phyloP scores from a whole-genome alignment of 2,888 invertebrate genomes.

The Eupithecia tripunctaria region DNA sequence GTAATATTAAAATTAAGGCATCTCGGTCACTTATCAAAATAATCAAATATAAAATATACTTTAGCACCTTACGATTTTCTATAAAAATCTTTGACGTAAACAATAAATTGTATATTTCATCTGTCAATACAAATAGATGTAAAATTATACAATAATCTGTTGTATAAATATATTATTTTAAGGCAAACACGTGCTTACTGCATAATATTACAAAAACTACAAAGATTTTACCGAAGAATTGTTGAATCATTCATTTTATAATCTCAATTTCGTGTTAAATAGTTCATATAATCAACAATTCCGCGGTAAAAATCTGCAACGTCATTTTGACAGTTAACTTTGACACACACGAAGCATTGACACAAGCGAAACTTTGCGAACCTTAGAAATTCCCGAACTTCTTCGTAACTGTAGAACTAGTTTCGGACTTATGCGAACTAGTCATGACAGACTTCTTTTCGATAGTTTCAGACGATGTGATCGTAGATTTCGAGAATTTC shows the following conservation, averaged over 20 bases:
- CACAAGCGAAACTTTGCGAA: conserved; percentile 40
- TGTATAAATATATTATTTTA: conserved; percentile 31
- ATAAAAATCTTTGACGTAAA: conserved; percentile 33
- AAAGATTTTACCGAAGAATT: conserved; percentile 14
- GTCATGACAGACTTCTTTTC: conserved; percentile 88
- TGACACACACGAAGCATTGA: conserved; percentile 41
- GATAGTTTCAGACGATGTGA: conserved; percentile 88
- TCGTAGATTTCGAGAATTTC: conserved; percentile 87
- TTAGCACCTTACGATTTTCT: conserved; percentile 44
- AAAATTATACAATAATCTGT: conserved; percentile 22
- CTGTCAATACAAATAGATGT: conserved; percentile 18
- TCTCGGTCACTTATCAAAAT: conserved; percentile 29
- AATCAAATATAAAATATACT: conserved; percentile 39
- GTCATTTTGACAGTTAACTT: conserved; percentile 36
- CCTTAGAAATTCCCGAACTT: conserved; percentile 81
- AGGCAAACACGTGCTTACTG: conserved; percentile 32
- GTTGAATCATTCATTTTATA: not conserved
- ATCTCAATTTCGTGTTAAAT: not conserved
- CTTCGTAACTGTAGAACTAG: conserved; percentile 84
- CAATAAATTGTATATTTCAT: conserved; percentile 31
- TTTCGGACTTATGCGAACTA: conserved; percentile 85
- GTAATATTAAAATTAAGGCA: conserved; percentile 39
- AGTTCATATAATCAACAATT: not conserved
- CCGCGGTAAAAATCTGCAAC: conserved; percentile 36
- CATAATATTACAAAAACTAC: conserved; percentile 19